phyloP scores from a whole-genome alignment of 2,797 vertebrate genomes.

The Myoxocephalus aenaeus region DNA sequence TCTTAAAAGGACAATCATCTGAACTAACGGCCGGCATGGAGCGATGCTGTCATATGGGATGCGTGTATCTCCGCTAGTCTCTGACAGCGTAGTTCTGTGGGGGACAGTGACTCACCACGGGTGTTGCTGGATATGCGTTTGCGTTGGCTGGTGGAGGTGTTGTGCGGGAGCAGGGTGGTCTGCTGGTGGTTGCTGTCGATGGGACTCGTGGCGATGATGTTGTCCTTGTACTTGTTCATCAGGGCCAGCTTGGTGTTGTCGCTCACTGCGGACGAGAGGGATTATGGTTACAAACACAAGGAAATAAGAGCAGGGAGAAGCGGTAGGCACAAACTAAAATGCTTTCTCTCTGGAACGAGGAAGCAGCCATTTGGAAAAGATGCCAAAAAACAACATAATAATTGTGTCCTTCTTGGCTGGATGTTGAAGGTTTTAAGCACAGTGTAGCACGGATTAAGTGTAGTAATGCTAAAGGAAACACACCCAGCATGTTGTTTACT shows the following conservation, averaged over 20 bases:
- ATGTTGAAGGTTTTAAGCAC: slow-evolving; percentile 5
- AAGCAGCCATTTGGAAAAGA: neutral
- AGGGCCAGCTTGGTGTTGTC: slow-evolving; percentile 97
- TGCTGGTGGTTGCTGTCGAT: slow-evolving; percentile 97
- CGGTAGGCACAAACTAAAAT: neutral
- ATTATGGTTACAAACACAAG: slow-evolving; percentile 32
- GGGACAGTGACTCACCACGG: slow-evolving; percentile 85
- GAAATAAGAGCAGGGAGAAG: neutral
- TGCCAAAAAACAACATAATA: neutral
- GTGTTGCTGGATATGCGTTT: slow-evolving; percentile 97
- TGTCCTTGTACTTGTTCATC: slow-evolving; percentile 99
- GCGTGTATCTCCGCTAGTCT: neutral
- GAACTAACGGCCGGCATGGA: neutral
- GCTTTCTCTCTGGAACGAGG: slow-evolving; percentile 13
- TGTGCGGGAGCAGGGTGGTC: slow-evolving; percentile 94
- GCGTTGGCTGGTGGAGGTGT: slow-evolving; percentile 95
- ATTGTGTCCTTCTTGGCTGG: slow-evolving; percentile 12
- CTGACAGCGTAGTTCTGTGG: slow-evolving; percentile 5
- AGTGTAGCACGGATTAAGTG: neutral
- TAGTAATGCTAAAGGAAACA: slow-evolving; percentile 2
- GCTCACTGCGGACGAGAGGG: slow-evolving; percentile 83
- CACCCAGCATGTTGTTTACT: slow-evolving; percentile 37
- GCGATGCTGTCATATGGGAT: neutral
- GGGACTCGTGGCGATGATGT: slow-evolving; percentile 97
- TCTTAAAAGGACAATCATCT: neutral